Evolutionary conservation across 1,140 invertebrate genomes (phyloP).

Genomic region (Drosophila nasuta): DNA sequence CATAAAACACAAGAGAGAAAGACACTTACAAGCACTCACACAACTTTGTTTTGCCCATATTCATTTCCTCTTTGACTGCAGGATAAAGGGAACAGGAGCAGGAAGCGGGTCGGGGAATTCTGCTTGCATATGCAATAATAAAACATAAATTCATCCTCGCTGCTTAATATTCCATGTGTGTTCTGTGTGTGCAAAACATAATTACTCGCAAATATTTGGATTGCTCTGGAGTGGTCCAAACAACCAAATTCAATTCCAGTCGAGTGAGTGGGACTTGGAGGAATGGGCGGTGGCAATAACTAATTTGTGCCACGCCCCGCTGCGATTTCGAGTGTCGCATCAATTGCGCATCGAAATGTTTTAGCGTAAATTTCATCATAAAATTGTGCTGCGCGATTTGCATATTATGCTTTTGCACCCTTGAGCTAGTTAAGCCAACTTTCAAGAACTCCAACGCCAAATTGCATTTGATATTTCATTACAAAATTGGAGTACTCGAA

Average conservation of each 20-base stretch:
- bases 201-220: slow-evolving; percentile 76
- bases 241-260: background rate
- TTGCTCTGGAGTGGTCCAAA: background rate
- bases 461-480: slow-evolving; percentile 34
- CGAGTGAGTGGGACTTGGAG: background rate
- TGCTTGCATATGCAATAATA: slow-evolving; percentile 50
- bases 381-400: slow-evolving; percentile 7
- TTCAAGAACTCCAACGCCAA: background rate
- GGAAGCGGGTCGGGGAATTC: slow-evolving; percentile 33
- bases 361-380: slow-evolving; percentile 61
- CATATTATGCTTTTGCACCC: slow-evolving; percentile 47
- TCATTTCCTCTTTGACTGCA: slow-evolving; percentile 11
- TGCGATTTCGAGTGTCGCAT: slow-evolving; percentile 70
- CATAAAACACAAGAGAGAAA: slow-evolving; percentile 48
- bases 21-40: slow-evolving; percentile 33
- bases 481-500: slow-evolving; percentile 70
- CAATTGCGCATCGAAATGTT: slow-evolving; percentile 79
- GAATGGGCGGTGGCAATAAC: slow-evolving; percentile 19
- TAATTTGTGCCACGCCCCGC: slow-evolving; percentile 62
- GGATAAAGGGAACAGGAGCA: slow-evolving; percentile 20
- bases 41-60: slow-evolving; percentile 35
- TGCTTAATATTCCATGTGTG: slow-evolving; percentile 19
- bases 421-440: slow-evolving; percentile 30
- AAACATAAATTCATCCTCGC: slow-evolving; percentile 33
- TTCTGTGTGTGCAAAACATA: slow-evolving; percentile 64